These are phyloP conservation scores for Holocentrus rufus DNA, from an alignment of 2,797 vertebrate genomes.

Conservation along the genomic window DNA sequence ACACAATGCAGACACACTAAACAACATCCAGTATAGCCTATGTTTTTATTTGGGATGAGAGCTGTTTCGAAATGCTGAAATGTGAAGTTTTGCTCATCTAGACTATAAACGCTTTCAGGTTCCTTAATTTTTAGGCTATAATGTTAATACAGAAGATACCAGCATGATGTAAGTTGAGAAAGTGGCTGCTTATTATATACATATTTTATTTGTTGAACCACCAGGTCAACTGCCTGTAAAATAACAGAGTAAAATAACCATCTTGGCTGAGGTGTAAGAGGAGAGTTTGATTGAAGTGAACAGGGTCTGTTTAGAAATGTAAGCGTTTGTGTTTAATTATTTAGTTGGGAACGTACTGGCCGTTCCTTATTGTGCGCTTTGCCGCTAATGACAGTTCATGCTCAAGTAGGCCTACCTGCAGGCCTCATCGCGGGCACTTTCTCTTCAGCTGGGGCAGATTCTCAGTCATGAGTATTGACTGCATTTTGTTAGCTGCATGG, in stretches of 20 bases:
- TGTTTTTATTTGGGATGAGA: neutral
- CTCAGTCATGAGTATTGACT: neutral
- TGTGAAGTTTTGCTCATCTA: neutral
- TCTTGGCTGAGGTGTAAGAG: conserved; percentile 59
- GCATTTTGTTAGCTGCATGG: conserved; percentile 1
- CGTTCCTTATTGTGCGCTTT: conserved; percentile 50
- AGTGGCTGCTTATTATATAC: neutral
- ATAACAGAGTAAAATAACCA: conserved; percentile 29
- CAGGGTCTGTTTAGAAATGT: conserved; percentile 61
- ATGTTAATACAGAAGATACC: no score
- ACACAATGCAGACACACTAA: no score
- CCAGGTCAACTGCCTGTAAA: conserved; percentile 14
- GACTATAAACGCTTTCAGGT: neutral
- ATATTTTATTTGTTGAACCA: neutral
- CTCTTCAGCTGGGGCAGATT: conserved; percentile 13
- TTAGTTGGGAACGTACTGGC: conserved; percentile 58
- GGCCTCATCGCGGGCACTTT: conserved; percentile 1
- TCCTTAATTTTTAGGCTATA: no score
- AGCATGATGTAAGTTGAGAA: no score
- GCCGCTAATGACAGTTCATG: conserved; percentile 50
- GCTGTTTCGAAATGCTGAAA: neutral
- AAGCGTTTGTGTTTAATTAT: conserved; percentile 78
- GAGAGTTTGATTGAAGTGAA: conserved; percentile 72
- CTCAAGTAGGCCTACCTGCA: conserved; percentile 2
- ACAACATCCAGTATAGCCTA: no score